Conservation (phyloP, 2,888 invertebrate species). For the Himalopsyche kuldschensis region DNA sequence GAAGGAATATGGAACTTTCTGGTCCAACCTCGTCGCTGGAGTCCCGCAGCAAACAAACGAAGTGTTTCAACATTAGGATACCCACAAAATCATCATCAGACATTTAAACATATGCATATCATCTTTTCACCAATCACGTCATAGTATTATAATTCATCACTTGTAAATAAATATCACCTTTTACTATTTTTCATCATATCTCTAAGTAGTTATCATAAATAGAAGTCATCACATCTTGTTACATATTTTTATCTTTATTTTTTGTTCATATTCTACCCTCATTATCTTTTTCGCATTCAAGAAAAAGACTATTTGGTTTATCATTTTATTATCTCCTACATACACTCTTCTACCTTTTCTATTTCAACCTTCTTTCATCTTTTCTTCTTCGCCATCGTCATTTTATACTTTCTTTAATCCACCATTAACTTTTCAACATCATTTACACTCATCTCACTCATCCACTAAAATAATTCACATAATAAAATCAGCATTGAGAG, state of each 20-base stretch:
- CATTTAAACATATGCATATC: not conserved
- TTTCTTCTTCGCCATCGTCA: not conserved
- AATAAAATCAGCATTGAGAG: too few species aligned
- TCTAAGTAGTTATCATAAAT: not conserved
- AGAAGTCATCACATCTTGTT: not conserved
- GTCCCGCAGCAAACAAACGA: conserved; percentile 28
- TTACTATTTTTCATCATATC: not conserved
- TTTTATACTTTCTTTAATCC: not conserved
- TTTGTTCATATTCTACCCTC: not conserved
- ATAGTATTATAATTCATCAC: not conserved
- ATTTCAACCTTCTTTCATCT: not conserved
- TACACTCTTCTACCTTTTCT: not conserved
- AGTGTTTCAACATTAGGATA: conserved; percentile 12
- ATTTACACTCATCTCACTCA: not conserved
- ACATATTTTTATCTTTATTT: not conserved
- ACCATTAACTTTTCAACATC: not conserved
- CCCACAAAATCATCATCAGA: not conserved
- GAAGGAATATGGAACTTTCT: conserved; percentile 75
- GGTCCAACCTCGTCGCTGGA: conserved; percentile 68
- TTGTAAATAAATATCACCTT: not conserved
- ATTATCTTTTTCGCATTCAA: not conserved
- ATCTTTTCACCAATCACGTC: not conserved
- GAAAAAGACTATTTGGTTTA: too few species aligned
- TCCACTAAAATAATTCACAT: too few species aligned
- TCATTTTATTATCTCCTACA: not conserved